These are phyloP conservation scores for Lacanobia oleracea DNA, from an alignment of 2,888 invertebrate species.

Conservation along the genomic window DNA sequence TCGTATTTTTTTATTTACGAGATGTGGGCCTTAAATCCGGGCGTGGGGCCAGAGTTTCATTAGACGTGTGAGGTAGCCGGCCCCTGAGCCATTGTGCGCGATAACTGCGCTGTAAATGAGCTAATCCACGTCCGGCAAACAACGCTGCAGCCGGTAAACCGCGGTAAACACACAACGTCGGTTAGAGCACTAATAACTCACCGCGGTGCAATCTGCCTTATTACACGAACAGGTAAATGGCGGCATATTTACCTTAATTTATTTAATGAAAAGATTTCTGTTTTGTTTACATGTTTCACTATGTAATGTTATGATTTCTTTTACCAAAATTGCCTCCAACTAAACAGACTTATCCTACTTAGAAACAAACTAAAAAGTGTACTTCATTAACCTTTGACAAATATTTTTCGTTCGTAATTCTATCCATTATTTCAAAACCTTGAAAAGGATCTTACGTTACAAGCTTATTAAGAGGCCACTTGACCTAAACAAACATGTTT, in stretches of 20 bases:
- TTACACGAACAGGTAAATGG: slow-evolving; percentile 38
- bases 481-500: slow-evolving; percentile 43
- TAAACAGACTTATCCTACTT: neutral
- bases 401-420: slow-evolving; percentile 3
- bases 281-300: slow-evolving; percentile 15
- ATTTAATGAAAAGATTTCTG: slow-evolving; percentile 30
- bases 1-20: slow-evolving; percentile 18
- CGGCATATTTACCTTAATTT: slow-evolving; percentile 32
- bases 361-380: neutral
- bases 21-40: slow-evolving; percentile 28
- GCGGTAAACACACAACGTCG: slow-evolving; percentile 45
- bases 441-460: neutral
- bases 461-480: slow-evolving; percentile 21
- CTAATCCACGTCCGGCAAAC: slow-evolving; percentile 49
- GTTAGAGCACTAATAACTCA: slow-evolving; percentile 58
- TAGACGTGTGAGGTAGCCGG: slow-evolving; percentile 35
- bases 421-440: slow-evolving; percentile 12
- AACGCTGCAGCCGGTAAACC: slow-evolving; percentile 49
- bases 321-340: neutral
- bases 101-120: slow-evolving; percentile 52
- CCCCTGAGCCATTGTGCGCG: slow-evolving; percentile 40
- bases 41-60: slow-evolving; percentile 50
- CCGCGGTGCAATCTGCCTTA: slow-evolving; percentile 52
- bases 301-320: neutral
- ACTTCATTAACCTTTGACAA: neutral